Percentiles rank a stretch among this genome's conserved stretches.
phyloP scores from a whole-genome alignment of 2,113 vertebrate species.

The Monopterus albus region DNA sequence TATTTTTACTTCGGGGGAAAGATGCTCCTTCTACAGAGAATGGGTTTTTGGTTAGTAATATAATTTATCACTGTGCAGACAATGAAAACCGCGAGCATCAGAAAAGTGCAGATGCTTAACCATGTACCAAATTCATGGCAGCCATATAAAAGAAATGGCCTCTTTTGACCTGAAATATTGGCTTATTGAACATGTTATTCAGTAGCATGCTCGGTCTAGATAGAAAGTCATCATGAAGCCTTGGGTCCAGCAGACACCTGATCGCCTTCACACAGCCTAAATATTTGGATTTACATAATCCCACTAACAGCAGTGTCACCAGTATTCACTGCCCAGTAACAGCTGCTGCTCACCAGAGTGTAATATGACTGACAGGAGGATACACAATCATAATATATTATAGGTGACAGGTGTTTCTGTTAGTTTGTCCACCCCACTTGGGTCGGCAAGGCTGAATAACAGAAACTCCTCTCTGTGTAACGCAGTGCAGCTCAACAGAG shows the following conservation, averaged over 20 bases:
- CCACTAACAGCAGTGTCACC: constrained; percentile 28
- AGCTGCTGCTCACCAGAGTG: constrained; percentile 23
- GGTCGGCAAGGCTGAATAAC: too few relatives aligned
- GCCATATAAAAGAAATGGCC: too few relatives aligned
- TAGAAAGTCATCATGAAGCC: constrained; percentile 35
- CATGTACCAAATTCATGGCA: too few relatives aligned
- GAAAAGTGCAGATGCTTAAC: too few relatives aligned
- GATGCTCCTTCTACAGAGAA: too few relatives aligned
- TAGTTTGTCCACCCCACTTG: too few relatives aligned
- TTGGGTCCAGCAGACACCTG: constrained; percentile 34
- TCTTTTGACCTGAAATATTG: not conserved
- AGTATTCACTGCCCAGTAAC: constrained; percentile 17
- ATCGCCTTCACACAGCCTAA: constrained; percentile 56
- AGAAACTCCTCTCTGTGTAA: too few relatives aligned
- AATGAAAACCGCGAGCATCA: too few relatives aligned
- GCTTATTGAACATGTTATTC: not conserved
- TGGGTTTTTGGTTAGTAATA: too few relatives aligned
- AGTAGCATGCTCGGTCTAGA: constrained; percentile 2
- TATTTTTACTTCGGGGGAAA: too few relatives aligned
- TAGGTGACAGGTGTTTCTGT: not conserved
- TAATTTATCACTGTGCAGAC: too few relatives aligned
- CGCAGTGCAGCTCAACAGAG: too few relatives aligned
- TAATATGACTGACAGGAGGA: not conserved
- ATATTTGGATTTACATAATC: constrained; percentile 64
- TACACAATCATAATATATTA: rapidly evolving